These are phyloP conservation scores for Hyles vespertilio DNA, from an alignment of 1,140 invertebrate genomes.

Conservation along the genomic window DNA sequence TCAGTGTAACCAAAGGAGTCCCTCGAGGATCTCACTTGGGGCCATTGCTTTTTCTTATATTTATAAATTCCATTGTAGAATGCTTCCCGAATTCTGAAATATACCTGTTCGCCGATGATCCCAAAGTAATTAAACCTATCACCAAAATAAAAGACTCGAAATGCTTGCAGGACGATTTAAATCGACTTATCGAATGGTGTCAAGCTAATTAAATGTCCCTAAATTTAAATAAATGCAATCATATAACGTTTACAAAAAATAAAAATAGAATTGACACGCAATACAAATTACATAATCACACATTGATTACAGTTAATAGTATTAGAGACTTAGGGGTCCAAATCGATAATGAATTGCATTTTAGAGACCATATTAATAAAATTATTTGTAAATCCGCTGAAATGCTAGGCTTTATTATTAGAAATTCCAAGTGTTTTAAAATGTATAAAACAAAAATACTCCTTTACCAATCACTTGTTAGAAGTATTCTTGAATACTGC, in stretches of 20 bases:
- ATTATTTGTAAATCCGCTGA: too few relatives aligned
- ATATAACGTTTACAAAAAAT: background rate
- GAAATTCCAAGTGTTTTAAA: too few relatives aligned
- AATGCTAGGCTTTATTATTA: too few relatives aligned
- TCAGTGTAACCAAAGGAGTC: slow-evolving; percentile 5
- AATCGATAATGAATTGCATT: too few relatives aligned
- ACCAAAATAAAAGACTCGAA: background rate
- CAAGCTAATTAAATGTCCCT: background rate
- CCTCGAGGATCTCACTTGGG: slow-evolving; percentile 13
- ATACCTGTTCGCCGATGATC: slow-evolving; percentile 12
- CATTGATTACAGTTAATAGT: too few relatives aligned
- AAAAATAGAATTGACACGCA: background rate
- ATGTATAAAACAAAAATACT: too few relatives aligned
- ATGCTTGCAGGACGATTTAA: too few relatives aligned
- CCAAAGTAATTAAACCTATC: slow-evolving; percentile 6
- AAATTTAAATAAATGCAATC: background rate
- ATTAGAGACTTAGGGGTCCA: too few relatives aligned
- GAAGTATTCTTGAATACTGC: too few relatives aligned
- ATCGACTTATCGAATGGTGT: slow-evolving; percentile 8
- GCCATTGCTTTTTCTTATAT: slow-evolving; percentile 11
- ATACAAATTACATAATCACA: too few relatives aligned
- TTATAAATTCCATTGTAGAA: slow-evolving; percentile 12
- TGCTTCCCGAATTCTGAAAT: slow-evolving; percentile 6
- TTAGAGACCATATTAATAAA: too few relatives aligned
- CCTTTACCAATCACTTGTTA: too few relatives aligned